Conservation (phyloP, 2,888 invertebrate species). For the Tiliacea citrago region DNA sequence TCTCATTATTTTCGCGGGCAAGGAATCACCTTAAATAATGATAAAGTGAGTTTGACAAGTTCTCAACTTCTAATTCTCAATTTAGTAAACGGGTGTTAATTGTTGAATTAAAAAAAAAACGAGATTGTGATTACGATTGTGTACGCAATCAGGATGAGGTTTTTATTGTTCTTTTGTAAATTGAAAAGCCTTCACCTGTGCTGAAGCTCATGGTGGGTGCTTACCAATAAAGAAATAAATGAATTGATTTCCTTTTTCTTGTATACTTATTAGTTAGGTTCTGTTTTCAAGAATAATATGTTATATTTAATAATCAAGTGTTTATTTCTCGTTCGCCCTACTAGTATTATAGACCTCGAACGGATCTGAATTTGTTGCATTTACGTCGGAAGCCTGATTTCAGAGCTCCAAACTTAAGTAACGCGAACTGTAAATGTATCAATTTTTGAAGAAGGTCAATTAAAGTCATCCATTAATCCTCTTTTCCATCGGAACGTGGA, state of each 20-base stretch:
- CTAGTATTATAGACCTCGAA: background rate
- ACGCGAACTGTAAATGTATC: background rate
- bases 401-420: background rate
- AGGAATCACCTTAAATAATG: background rate
- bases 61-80: background rate
- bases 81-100: background rate
- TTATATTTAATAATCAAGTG: background rate
- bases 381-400: background rate
- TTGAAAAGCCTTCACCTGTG: no score
- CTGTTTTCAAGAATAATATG: background rate
- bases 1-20: no score
- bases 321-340: background rate
- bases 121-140: slow-evolving; percentile 1
- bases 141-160: background rate
- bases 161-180: background rate
- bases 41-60: background rate
- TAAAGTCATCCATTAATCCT: background rate
- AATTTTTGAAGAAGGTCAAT: background rate
- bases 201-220: no score
- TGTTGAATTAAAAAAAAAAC: no score
- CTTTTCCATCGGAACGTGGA: background rate
- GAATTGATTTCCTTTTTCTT: slow-evolving; percentile 1
- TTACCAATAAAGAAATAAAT: background rate
- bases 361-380: background rate
- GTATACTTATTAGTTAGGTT: background rate